phyloP scores from a whole-genome alignment of 92 coral and sea anemone species.

The Hydrozoanthus gracilis region DNA sequence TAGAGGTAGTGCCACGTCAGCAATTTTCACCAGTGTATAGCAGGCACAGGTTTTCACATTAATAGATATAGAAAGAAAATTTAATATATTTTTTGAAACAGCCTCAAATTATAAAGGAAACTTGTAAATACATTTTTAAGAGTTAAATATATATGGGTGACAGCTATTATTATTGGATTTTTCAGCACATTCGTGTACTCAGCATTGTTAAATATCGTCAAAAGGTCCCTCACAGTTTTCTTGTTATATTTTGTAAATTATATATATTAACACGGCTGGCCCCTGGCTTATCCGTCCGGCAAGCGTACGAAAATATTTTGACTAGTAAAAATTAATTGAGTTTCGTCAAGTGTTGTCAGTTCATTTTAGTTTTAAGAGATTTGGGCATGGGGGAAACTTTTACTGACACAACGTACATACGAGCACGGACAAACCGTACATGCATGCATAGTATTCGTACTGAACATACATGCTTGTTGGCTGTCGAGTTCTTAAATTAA shows the following conservation, averaged over 20 bases:
- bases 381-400: neutral
- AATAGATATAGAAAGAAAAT: conserved; percentile 60
- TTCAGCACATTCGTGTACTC: neutral
- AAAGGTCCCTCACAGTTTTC: neutral
- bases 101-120: conserved; percentile 31
- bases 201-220: neutral
- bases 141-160: conserved; percentile 30
- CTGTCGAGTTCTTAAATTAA: too few species aligned
- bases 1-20: neutral
- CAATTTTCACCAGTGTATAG: neutral
- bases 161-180: neutral
- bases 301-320: conserved; percentile 19
- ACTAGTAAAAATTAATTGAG: conserved; percentile 35
- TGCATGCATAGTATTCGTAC: too few species aligned
- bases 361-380: too few species aligned
- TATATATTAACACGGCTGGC: conserved; percentile 9
- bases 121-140: conserved; percentile 38
- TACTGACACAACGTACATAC: too few species aligned
- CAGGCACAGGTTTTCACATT: neutral
- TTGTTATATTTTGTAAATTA: conserved; percentile 10
- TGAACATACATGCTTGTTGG: too few species aligned
- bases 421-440: too few species aligned
- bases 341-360: neutral
- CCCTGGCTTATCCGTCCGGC: neutral
- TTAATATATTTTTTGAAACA: conserved; percentile 75